These are phyloP conservation scores for Calypte anna DNA, from an alignment of 2,113 vertebrate species.

Conservation along the genomic window DNA sequence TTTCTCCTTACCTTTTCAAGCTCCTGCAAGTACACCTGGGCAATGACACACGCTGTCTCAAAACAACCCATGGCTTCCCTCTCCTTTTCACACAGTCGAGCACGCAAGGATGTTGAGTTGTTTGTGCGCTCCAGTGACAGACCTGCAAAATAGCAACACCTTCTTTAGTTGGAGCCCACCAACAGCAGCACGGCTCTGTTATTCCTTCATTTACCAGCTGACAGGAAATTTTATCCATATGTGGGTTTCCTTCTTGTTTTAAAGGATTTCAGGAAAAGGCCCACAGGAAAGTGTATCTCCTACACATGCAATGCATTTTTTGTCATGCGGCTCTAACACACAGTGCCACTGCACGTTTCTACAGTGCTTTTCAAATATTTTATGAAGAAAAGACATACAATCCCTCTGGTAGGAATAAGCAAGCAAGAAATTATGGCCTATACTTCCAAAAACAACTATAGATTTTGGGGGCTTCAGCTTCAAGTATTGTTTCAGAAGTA, in stretches of 20 bases:
- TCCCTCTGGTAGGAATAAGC: background rate
- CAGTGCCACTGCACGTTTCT: background rate
- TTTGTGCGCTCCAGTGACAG: slow-evolving; percentile 91
- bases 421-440: background rate
- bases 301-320: slow-evolving; percentile 1
- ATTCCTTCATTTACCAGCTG: background rate
- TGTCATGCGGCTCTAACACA: slow-evolving; percentile 5
- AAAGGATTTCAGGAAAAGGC: background rate
- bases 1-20: slow-evolving; percentile 88
- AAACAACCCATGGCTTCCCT: slow-evolving; percentile 92
- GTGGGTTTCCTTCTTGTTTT: background rate
- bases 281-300: background rate
- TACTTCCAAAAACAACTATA: background rate
- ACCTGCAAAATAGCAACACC: slow-evolving; percentile 76
- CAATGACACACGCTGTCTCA: slow-evolving; percentile 87
- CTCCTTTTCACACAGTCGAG: slow-evolving; percentile 89
- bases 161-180: background rate
- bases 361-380: background rate
- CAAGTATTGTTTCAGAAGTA: background rate
- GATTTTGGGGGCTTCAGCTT: background rate
- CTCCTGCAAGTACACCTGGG: slow-evolving; percentile 92
- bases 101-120: slow-evolving; percentile 86
- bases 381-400: background rate
- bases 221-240: background rate
- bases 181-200: fast-evolving